A percentile compares a stretch with the other conserved stretches of the same genome.
Conservation (phyloP, 64 coral and sea anemone species). For the Trachythela sp. region DNA sequence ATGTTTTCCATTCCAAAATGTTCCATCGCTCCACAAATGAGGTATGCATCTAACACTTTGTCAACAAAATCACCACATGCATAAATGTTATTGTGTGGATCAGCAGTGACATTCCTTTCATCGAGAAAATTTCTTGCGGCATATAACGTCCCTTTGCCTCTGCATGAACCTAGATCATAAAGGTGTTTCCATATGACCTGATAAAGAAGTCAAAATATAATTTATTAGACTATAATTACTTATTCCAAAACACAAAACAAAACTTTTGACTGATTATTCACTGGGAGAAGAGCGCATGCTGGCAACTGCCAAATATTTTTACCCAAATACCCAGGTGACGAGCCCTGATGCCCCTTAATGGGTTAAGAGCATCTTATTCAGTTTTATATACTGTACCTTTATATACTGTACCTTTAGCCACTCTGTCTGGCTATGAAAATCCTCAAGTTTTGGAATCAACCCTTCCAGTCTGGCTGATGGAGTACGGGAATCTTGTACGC, state of each 20-base stretch:
- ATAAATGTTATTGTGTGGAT: constrained; percentile 59
- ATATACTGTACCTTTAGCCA: constrained; percentile 43
- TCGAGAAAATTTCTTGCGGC: constrained; percentile 47
- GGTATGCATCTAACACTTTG: constrained; percentile 53
- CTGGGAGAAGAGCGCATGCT: no score
- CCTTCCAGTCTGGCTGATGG: constrained; percentile 46
- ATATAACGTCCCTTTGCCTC: constrained; percentile 57
- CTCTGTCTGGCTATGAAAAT: constrained; percentile 54
- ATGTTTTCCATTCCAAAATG: constrained; percentile 50
- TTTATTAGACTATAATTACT: neutral
- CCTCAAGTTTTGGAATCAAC: constrained; percentile 51
- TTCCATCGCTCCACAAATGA: constrained; percentile 48
- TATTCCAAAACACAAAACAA: neutral
- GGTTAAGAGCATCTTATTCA: neutral
- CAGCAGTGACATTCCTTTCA: constrained; percentile 51
- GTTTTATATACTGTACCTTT: neutral
- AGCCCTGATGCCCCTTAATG: neutral
- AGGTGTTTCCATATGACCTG: constrained; percentile 70
- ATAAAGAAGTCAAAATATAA: neutral
- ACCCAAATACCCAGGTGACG: no score
- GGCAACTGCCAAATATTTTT: no score
- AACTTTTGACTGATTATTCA: no score
- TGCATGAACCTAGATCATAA: constrained; percentile 40
- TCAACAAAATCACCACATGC: constrained; percentile 19
- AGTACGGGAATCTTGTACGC: constrained; percentile 56